Percentiles rank a stretch among this genome's conserved stretches.
Conservation (phyloP, 2,888 invertebrate genomes). For the Tipula unca region DNA sequence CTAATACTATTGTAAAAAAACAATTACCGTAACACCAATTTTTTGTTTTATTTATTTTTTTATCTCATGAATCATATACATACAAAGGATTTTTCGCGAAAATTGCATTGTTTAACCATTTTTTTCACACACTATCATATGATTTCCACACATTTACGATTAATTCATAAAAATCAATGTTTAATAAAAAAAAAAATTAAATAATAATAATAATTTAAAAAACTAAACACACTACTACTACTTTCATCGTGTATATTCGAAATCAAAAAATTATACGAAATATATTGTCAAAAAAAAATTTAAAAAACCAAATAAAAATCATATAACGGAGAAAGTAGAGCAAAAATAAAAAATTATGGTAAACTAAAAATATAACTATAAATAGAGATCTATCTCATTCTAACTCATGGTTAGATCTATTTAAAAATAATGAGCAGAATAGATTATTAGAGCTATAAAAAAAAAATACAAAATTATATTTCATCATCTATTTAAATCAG, state of each 20-base stretch:
- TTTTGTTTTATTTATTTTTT: no score
- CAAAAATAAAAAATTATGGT: neutral
- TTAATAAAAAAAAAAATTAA: neutral
- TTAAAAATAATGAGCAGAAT: neutral
- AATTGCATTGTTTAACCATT: constrained; percentile 17
- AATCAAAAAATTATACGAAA: neutral
- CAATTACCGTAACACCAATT: neutral
- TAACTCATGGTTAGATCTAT: neutral
- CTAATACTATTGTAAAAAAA: neutral
- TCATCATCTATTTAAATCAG: neutral
- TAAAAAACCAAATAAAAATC: neutral
- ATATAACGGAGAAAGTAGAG: constrained; percentile 18
- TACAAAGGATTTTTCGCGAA: constrained; percentile 17
- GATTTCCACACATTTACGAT: neutral
- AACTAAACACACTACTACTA: neutral
- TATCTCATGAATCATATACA: neutral
- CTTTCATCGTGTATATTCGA: neutral
- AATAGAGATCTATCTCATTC: neutral
- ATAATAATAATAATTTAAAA: neutral
- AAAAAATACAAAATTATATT: no score
- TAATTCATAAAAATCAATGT: neutral
- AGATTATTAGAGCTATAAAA: neutral
- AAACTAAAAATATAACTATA: neutral
- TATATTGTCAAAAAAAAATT: neutral
- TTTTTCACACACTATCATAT: neutral